Base-by-base conservation (phyloP, 2,797 vertebrate genomes). In the Petrocephalus sullivani region DNA sequence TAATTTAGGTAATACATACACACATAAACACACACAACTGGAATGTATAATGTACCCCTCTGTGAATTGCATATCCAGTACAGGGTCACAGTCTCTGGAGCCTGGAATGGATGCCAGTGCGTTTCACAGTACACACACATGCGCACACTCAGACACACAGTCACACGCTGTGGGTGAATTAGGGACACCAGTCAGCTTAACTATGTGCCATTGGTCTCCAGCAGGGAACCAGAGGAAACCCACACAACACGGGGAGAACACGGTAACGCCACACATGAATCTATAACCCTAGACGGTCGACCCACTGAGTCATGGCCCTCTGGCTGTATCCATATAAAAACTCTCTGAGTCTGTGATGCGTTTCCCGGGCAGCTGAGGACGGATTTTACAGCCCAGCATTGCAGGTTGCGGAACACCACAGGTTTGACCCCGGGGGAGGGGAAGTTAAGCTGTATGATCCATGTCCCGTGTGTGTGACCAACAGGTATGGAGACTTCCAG, bases 401-500 rank as follows among this genome's bases (percentile, higher is more conserved):
- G 16, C 33, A 2, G 33, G 33, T 71, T 71, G 12, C 67, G 67
- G 33, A 37, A 71, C 67, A 28, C 28, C 33, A 5, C 1, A 4
- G 64, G 28, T 71, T 71, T 71, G 64, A 28, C 64, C 64, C 64
- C 4, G 4, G 64, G 23, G 61, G 58, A 9, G 14, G 23, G 2
- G 33, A 0, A 0, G 0, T 78, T 46, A 33, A 46, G 41, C 75
- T 10, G 75, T 21, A 4, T 49, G 16, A 81, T 71, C 64, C 75
- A 81, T 81, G 90, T 92, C 87, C 87, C 90, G 60, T 91, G 87
- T 92, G 85, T 92, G 90, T 94, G 51, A 89, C 54, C 46, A 82
- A 87, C 90, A 96, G 96, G 93, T 91, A 96, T 96, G 96, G 95
- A 96, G 90, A 94, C 92, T 92, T 94, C 94, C 85, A 95, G 94